Base-by-base conservation (phyloP, 37 sponge, comb jelly and placozoan genomes). In the Mnemiopsis leidyi region DNA sequence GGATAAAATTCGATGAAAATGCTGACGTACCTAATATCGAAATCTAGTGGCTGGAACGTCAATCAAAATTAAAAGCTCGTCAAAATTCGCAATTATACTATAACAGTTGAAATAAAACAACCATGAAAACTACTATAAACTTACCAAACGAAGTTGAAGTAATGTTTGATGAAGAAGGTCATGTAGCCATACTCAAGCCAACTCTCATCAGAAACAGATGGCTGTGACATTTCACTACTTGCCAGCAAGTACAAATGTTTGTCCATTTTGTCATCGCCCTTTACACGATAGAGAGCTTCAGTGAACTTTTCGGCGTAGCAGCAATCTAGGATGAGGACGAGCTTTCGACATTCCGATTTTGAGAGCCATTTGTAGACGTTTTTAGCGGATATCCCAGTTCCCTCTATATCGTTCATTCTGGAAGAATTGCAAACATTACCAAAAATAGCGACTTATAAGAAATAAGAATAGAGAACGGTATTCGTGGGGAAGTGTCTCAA, bases 91-190 rank as follows among this genome's bases (percentile, higher is more conserved):
- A n/a, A n/a, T n/a, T n/a, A n/a, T n/a, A n/a, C n/a, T n/a, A n/a
- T n/a, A n/a, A n/a, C n/a, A n/a, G n/a, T n/a, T n/a, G n/a, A n/a
- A n/a, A n/a, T n/a, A n/a, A n/a, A n/a, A n/a, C n/a, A n/a, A 48
- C 13, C 13, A 48, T 48, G 61, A 5, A 48, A 18, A 18, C 5
- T 48, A 18, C 61, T 48, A 48, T 48, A 5, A 23, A 79, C 82
- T 36, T 33, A 79, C 82, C 82, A 79, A 21, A 35, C 37, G 36
- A 79, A 79, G 37, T 79, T 79, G 21, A 79, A 79, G 82, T 34
- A 79, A 29, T 79, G 82, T 79, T 79, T 79, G 23, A 35, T 35
- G 9, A 79, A 35, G 82, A 79, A 79, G 37, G 82, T 79, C 82
- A 79, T 32, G 37, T 79, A 79, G 7, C 82, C 82, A 23, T 79